These are phyloP conservation scores for Nettapus auritus DNA, from an alignment of 2,113 vertebrate genomes.

Conservation along the genomic window DNA sequence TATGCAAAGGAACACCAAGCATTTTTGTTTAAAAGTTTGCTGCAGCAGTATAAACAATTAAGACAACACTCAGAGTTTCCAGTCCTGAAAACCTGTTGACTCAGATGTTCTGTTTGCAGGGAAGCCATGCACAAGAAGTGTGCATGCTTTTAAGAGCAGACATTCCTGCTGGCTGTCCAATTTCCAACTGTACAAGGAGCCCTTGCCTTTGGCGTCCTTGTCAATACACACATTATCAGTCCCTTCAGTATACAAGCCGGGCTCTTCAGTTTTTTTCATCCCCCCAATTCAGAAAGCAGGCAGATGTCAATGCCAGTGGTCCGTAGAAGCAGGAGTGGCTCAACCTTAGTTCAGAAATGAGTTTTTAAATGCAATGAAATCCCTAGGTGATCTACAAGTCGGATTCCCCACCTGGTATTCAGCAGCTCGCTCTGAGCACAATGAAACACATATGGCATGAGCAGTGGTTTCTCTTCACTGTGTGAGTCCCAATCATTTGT, in stretches of 20 bases:
- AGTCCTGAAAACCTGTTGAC: constrained; percentile 86
- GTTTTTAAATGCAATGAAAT: constrained; percentile 29
- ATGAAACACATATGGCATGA: constrained; percentile 49
- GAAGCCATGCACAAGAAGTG: constrained; percentile 69
- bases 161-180: constrained; percentile 52
- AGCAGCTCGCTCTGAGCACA: constrained; percentile 21
- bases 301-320: background rate
- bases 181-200: constrained; percentile 42
- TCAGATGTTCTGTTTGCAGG: constrained; percentile 82
- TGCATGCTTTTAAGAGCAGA: constrained; percentile 70
- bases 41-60: constrained; percentile 82
- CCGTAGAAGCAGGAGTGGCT: background rate
- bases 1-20: constrained; percentile 80
- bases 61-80: constrained; percentile 83
- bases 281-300: constrained; percentile 22
- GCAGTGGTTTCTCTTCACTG: constrained; percentile 26
- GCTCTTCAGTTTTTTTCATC: background rate
- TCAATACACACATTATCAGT: background rate
- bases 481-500: constrained; percentile 51
- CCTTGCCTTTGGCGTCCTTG: constrained; percentile 7
- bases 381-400: background rate
- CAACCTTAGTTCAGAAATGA: constrained; percentile 8
- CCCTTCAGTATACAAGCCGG: background rate
- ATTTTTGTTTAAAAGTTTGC: constrained; percentile 86
- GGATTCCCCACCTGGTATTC: constrained; percentile 54